These are phyloP conservation scores for Epinephelus fuscoguttatus DNA, from an alignment of 2,113 vertebrate genomes.

Conservation along the genomic window DNA sequence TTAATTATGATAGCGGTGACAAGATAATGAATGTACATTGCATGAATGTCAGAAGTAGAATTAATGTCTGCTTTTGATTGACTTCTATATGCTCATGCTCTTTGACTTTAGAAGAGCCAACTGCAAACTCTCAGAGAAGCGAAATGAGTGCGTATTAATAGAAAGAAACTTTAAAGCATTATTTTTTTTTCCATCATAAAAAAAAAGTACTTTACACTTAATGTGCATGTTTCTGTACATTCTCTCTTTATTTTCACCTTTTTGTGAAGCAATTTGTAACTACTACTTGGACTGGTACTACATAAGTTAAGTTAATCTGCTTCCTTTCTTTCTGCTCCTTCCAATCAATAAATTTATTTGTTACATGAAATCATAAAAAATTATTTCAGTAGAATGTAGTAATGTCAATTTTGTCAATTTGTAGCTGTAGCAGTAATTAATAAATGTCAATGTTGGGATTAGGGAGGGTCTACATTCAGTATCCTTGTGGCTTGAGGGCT, in stretches of 20 bases:
- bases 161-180: not conserved
- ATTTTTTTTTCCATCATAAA: not conserved
- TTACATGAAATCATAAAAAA: too few relatives aligned
- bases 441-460: too few relatives aligned
- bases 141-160: not conserved
- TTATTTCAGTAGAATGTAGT: too few relatives aligned
- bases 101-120: not conserved
- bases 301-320: not conserved
- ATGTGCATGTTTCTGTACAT: not conserved
- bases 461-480: too few relatives aligned
- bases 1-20: constrained; percentile 18
- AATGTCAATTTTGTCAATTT: too few relatives aligned
- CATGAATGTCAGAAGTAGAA: not conserved
- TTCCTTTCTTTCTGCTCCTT: not conserved
- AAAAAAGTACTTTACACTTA: not conserved
- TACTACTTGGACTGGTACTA: not conserved
- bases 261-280: not conserved
- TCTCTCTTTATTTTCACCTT: not conserved
- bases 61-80: not conserved
- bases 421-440: too few relatives aligned
- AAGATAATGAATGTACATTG: not conserved
- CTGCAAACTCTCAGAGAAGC: not conserved
- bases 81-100: not conserved
- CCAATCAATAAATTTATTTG: too few relatives aligned
- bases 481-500: too few relatives aligned